Base-by-base conservation (phyloP, 2,113 vertebrate genomes). In the Corapipo altera region DNA sequence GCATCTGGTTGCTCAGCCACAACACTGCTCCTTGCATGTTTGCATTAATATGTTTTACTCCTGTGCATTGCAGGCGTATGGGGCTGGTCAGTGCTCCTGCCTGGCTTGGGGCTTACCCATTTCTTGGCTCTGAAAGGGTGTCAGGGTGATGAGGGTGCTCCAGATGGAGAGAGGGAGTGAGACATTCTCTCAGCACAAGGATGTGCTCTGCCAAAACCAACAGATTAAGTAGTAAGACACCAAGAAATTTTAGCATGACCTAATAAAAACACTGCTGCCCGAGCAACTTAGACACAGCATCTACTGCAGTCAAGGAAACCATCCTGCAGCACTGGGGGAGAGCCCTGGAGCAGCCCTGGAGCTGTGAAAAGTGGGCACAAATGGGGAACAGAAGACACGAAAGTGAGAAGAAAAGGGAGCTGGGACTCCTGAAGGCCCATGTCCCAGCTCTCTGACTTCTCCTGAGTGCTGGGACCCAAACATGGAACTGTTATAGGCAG, bases 151-250 rank as follows among this genome's bases (percentile, higher is more conserved):
- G 4, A 49, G n/a, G 4, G 24, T 49, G 72, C 43, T 86, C 6
- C 0, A 1, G 26, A 17, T 37, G 44, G 35, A 55, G 39, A 71
- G 28, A 54, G 27, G 27, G 26, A 69, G 26, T 0, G 7, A 75
- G 57, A 18, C 12, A 0, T 80, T 76, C 39, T 41, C 57, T 61
- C 49, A 91, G 75, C 58, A 54, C 28, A 33, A 12, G 51, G 66
- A 26, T 49, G 33, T 37, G 35, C 26, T 76, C 22, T 90, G 85
- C 82, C 88, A 88, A 85, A 79, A 26, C 16, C 58, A 69, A 52
- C 27, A 79, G 66, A 14, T 6, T 10, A 52, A 78, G 39, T 5
- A 24, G 52, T n/a, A 51, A 84, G 17, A 41, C n/a, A 57, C 33
- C 57, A 82, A 72, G 49, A 65, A 20, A 18, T 72, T 88, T 69